Evolutionary conservation across 2,888 invertebrate species (phyloP).

Genomic region (Brachyptera putata): DNA sequence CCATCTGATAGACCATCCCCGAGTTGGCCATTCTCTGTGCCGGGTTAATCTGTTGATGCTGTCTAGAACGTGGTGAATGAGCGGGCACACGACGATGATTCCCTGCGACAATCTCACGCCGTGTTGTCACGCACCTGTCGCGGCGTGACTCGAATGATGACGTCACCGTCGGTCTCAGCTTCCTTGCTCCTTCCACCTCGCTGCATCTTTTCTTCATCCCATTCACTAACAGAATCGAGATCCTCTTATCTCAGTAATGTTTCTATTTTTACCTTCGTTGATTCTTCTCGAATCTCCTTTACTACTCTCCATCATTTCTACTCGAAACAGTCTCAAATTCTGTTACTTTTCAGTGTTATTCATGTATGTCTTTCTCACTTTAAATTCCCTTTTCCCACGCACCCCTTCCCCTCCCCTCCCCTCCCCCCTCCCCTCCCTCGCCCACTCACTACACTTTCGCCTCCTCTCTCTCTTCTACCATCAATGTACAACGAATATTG

Average conservation of each 20-base stretch:
- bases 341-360: constrained; percentile 3
- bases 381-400: constrained; percentile 21
- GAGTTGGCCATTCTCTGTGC: no score
- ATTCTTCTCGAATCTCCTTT: constrained; percentile 11
- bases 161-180: no score
- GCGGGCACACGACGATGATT: no score
- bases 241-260: constrained; percentile 12
- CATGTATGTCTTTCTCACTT: constrained; percentile 20
- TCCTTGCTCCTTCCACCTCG: constrained; percentile 14
- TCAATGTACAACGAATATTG: constrained; percentile 20
- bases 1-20: no score
- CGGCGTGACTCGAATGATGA: not conserved
- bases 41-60: not conserved
- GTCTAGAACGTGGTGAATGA: no score
- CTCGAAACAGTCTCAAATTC: constrained; percentile 9
- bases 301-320: constrained; percentile 17
- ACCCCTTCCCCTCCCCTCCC: constrained; percentile 12
- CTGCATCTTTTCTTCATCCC: constrained; percentile 14
- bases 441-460: no score
- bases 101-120: not conserved
- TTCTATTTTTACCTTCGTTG: constrained; percentile 21
- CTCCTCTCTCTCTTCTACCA: constrained; percentile 18
- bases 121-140: not conserved
- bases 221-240: constrained; percentile 15
- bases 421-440: constrained; percentile 13